phyloP scores from a whole-genome alignment of 2,113 vertebrate species.

The Prunella himalayana region DNA sequence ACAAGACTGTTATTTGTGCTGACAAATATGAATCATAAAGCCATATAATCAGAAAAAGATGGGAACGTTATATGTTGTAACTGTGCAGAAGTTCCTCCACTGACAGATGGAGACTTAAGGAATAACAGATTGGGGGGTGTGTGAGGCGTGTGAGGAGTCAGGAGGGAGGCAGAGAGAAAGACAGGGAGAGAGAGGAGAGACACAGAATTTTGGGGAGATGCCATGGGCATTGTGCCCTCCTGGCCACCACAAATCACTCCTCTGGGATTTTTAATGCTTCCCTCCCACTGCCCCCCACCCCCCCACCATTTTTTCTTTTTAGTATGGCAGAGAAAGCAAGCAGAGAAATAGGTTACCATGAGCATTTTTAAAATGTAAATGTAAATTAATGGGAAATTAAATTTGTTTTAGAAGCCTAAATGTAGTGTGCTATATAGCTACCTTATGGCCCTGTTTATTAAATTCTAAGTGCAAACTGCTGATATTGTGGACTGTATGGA shows the following conservation, averaged over 20 bases:
- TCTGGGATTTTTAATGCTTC: not conserved
- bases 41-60: not conserved
- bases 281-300: not conserved
- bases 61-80: not conserved
- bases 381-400: not conserved
- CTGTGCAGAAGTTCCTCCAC: not conserved
- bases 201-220: not conserved
- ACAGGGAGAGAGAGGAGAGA: not conserved
- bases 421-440: not conserved
- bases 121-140: not conserved
- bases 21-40: not conserved
- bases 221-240: not conserved
- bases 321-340: not conserved
- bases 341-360: not conserved
- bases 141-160: no score
- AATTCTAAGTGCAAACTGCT: not conserved
- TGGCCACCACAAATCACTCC: not conserved
- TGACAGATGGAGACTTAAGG: not conserved
- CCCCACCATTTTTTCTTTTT: not conserved
- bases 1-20: not conserved
- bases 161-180: no score
- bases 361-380: not conserved
- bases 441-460: not conserved
- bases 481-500: not conserved
- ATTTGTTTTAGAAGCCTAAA: not conserved